Percentiles rank a stretch among this genome's conserved stretches.
These are phyloP conservation scores for Antrozous pallidus DNA, from an alignment of 2,797 vertebrate species.

Conservation along the genomic window DNA sequence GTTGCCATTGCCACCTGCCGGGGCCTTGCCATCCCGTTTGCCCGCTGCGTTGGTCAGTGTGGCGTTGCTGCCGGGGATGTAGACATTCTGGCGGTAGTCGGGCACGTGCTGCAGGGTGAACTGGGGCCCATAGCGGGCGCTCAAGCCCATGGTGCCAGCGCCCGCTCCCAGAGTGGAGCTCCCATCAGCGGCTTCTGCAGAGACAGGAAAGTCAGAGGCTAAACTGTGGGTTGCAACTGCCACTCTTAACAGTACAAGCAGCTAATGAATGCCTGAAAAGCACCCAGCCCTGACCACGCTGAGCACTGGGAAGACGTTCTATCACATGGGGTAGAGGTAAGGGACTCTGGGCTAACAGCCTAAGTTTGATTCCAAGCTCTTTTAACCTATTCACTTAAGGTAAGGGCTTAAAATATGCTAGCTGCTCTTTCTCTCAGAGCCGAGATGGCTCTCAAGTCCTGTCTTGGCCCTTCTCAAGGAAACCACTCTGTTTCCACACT, in stretches of 20 bases:
- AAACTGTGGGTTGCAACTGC: neutral
- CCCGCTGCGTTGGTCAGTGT: slow-evolving; percentile 92
- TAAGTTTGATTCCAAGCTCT: neutral
- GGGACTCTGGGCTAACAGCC: neutral
- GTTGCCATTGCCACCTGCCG: slow-evolving; percentile 87
- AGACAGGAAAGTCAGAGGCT: slow-evolving; percentile 60
- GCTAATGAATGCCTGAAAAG: too few species aligned
- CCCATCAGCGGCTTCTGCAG: slow-evolving; percentile 90
- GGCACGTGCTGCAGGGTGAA: slow-evolving; percentile 98
- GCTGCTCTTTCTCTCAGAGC: neutral
- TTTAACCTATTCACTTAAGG: neutral
- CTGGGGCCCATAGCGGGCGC: slow-evolving; percentile 95
- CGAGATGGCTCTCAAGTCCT: neutral
- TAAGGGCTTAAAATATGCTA: neutral
- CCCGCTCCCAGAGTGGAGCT: slow-evolving; percentile 89
- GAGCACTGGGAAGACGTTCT: neutral
- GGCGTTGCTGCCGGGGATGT: slow-evolving; percentile 97
- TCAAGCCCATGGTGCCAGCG: slow-evolving; percentile 96
- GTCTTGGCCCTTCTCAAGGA: neutral
- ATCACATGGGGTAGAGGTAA: neutral
- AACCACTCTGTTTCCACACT: neutral
- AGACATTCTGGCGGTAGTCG: slow-evolving; percentile 98
- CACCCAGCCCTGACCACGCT: neutral
- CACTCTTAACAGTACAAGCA: neutral
- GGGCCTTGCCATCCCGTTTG: slow-evolving; percentile 86